A percentile compares a stretch with the other conserved stretches of the same genome.
Evolutionary conservation across 2,113 vertebrate genomes (phyloP).

Genomic region (Peromyscus polionotus): DNA sequence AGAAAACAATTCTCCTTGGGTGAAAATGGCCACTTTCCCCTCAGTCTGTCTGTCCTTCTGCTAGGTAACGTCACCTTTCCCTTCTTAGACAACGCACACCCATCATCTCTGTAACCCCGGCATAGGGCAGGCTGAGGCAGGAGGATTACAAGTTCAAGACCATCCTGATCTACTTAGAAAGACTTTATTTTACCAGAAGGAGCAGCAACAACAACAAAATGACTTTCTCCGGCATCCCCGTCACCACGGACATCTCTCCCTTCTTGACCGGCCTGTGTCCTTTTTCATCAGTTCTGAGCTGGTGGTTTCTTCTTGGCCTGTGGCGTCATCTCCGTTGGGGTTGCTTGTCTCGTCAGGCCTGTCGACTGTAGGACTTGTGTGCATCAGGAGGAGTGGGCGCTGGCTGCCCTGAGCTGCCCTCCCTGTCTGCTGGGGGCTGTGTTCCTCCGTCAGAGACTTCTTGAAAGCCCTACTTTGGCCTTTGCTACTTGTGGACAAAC

Average conservation of each 20-base stretch:
- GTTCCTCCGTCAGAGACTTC: background rate
- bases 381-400: fast-evolving
- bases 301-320: background rate
- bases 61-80: fast-evolving
- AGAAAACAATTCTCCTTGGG: background rate
- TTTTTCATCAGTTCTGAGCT: fast-evolving
- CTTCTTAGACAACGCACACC: background rate
- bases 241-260: fast-evolving
- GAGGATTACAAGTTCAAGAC: background rate
- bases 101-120: background rate
- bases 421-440: background rate
- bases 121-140: background rate
- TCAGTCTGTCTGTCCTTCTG: background rate
- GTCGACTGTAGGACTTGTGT: fast-evolving
- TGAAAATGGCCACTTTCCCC: fast-evolving
- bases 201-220: background rate
- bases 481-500: background rate
- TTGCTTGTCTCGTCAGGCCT: background rate
- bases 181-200: background rate
- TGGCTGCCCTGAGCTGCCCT: fast-evolving
- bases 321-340: background rate
- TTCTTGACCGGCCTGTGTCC: background rate
- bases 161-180: background rate
- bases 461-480: fast-evolving
- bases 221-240: background rate